phyloP scores from a whole-genome alignment of 2,113 vertebrate genomes.

The Panthera uncia region DNA sequence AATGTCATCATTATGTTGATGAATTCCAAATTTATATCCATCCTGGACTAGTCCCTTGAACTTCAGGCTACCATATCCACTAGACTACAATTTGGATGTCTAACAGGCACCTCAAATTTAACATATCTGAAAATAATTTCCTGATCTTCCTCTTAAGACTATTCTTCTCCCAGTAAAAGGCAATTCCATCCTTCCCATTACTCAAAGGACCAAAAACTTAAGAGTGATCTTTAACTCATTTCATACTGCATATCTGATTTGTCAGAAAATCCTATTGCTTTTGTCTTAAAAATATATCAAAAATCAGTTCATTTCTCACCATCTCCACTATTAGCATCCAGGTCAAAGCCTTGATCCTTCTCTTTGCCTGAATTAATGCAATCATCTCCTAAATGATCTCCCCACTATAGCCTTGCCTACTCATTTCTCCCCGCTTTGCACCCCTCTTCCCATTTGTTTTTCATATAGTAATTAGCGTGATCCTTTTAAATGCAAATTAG shows the following conservation, averaged over 20 bases:
- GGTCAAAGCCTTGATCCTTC: neutral
- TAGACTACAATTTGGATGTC: neutral
- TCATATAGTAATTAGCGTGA: neutral
- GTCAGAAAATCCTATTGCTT: neutral
- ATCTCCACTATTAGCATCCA: neutral
- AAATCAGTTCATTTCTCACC: neutral
- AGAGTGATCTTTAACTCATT: neutral
- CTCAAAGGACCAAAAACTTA: neutral
- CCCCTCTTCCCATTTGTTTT: neutral
- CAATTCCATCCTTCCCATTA: slow-evolving; percentile 1
- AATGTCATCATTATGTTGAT: neutral
- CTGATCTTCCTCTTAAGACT: neutral
- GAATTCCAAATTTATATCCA: neutral
- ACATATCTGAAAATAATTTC: slow-evolving; percentile 1
- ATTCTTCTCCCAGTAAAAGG: neutral
- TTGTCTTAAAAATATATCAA: neutral
- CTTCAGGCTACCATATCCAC: neutral
- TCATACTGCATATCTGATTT: neutral
- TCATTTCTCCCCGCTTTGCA: neutral
- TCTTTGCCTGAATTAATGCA: neutral
- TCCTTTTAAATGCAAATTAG: slow-evolving; percentile 28
- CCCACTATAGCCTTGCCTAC: neutral
- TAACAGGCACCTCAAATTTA: slow-evolving; percentile 25
- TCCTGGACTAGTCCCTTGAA: neutral
- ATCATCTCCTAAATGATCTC: neutral